A percentile compares a stretch with the other conserved stretches of the same genome.
These are phyloP conservation scores for Hypomecis atomaria DNA, from an alignment of 2,888 invertebrate species.

Conservation along the genomic window DNA sequence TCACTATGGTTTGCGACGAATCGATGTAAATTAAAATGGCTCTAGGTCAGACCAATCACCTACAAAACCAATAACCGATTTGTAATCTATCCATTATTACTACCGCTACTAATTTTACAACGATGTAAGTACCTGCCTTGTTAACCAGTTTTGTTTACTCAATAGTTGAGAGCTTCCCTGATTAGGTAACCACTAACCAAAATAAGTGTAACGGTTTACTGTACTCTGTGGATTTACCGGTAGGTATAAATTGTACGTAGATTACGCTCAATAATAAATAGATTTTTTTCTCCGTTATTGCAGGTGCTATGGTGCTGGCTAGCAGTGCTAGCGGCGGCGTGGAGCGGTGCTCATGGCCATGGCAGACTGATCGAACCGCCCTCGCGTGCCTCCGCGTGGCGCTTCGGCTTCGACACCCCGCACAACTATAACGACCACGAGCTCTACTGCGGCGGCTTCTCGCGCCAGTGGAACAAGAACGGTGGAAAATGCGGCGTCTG, in stretches of 20 bases:
- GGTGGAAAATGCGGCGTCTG: slow-evolving; percentile 94
- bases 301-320: slow-evolving; percentile 73
- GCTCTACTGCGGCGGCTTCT: slow-evolving; percentile 93
- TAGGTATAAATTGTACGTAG: too few species aligned
- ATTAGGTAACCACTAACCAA: background rate
- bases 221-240: background rate
- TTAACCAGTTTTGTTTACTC: background rate
- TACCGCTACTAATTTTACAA: slow-evolving; percentile 8
- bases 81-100: slow-evolving; percentile 5
- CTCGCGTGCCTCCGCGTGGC: slow-evolving; percentile 94
- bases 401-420: slow-evolving; percentile 94
- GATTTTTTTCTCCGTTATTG: slow-evolving; percentile 4
- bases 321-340: slow-evolving; percentile 57
- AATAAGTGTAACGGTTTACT: background rate
- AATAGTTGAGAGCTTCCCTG: background rate
- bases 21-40: slow-evolving; percentile 30
- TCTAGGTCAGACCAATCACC: slow-evolving; percentile 27
- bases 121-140: background rate
- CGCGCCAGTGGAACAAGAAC: slow-evolving; percentile 92
- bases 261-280: background rate
- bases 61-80: slow-evolving; percentile 16
- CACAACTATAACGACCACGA: slow-evolving; percentile 96
- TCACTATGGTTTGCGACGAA: slow-evolving; percentile 26
- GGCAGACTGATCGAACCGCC: slow-evolving; percentile 94
- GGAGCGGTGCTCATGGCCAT: slow-evolving; percentile 82